Percentiles rank a stretch among this genome's conserved stretches.
phyloP scores from a whole-genome alignment of 23 tunicate species.

The Phallusia fumigata region DNA sequence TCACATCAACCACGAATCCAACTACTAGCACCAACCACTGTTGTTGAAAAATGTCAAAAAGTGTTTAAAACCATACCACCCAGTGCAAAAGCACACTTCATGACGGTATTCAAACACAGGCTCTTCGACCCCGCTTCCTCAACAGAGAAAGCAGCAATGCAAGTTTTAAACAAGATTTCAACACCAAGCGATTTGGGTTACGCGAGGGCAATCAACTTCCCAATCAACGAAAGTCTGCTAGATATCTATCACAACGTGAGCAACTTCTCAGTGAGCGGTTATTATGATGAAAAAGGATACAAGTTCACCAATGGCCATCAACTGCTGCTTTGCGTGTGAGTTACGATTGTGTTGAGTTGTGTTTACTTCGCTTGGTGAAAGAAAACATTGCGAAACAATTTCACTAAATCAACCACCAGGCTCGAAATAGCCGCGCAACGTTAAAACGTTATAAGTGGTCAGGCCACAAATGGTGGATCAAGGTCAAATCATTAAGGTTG shows the following conservation, averaged over 20 bases:
- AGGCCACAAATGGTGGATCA: too few species aligned
- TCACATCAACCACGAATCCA: too few species aligned
- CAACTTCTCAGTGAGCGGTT: background rate
- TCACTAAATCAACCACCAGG: too few species aligned
- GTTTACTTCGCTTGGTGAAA: too few species aligned
- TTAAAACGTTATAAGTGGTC: too few species aligned
- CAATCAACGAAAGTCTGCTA: background rate
- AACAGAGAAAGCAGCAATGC: background rate
- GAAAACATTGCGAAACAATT: too few species aligned
- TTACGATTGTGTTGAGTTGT: background rate
- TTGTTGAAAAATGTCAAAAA: too few species aligned
- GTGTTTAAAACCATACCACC: too few species aligned
- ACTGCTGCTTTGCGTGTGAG: background rate
- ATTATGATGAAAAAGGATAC: background rate
- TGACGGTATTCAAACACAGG: background rate
- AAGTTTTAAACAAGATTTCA: background rate
- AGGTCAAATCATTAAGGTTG: too few species aligned
- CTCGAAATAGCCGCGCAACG: too few species aligned
- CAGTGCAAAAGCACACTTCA: too few species aligned
- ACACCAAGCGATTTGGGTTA: background rate
- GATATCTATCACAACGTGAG: background rate
- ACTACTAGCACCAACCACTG: too few species aligned
- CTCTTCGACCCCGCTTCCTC: background rate
- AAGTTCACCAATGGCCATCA: background rate
- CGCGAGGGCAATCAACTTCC: background rate